A percentile compares a stretch with the other conserved stretches of the same genome.
Evolutionary conservation across 2,888 invertebrate genomes (phyloP).

Genomic region (Diaphora mendica): DNA sequence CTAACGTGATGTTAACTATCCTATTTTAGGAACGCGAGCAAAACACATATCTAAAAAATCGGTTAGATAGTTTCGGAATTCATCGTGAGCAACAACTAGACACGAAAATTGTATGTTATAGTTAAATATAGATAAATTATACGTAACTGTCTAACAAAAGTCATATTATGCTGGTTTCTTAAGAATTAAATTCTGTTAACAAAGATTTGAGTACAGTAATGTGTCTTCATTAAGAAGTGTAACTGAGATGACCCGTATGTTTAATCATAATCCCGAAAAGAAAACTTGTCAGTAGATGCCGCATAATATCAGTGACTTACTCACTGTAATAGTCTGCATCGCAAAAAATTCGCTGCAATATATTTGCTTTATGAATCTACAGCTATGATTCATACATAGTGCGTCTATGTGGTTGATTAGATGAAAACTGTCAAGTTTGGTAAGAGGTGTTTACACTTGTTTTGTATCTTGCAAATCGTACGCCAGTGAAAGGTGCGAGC

Average conservation of each 20-base stretch:
- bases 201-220: neutral
- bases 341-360: slow-evolving; percentile 1
- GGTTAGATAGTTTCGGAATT: no score
- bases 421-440: slow-evolving; percentile 19
- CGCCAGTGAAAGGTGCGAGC: slow-evolving; percentile 41
- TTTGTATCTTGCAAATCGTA: slow-evolving; percentile 5
- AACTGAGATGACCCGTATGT: no score
- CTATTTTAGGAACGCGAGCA: no score
- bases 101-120: no score
- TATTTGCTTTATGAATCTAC: neutral
- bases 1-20: no score
- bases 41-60: no score
- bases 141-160: no score
- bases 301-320: neutral
- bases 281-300: neutral
- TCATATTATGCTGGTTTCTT: neutral
- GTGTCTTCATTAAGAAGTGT: neutral
- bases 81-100: no score
- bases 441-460: slow-evolving; percentile 19
- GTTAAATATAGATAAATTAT: no score
- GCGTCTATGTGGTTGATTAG: slow-evolving; percentile 33
- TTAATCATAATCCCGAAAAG: no score
- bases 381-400: slow-evolving; percentile 1
- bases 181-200: neutral
- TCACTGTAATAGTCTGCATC: neutral